Conservation (phyloP, 1,140 invertebrate species). For the Caligus rogercresseyi region DNA sequence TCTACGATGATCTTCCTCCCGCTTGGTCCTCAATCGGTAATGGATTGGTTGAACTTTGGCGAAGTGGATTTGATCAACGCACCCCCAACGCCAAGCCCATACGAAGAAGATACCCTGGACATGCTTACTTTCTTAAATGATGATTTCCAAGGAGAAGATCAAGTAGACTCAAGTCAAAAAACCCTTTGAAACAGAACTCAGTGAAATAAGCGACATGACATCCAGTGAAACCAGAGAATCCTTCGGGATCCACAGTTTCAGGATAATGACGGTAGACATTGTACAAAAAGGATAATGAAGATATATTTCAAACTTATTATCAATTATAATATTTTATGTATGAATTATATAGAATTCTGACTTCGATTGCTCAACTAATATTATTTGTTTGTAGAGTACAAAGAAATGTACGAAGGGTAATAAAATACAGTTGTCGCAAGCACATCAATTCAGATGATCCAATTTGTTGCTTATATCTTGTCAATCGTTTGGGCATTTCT, state of each 20-base stretch:
- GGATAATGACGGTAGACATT: neutral
- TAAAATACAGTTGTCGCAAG: too few relatives aligned
- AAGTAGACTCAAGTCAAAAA: neutral
- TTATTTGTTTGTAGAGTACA: too few relatives aligned
- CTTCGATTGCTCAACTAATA: too few relatives aligned
- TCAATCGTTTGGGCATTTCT: too few relatives aligned
- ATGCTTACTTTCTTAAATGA: neutral
- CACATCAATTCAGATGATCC: too few relatives aligned
- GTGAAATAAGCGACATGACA: neutral
- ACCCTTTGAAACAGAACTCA: neutral
- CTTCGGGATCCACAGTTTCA: neutral
- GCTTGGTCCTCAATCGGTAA: neutral
- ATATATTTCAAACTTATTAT: too few relatives aligned
- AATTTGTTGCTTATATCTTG: too few relatives aligned
- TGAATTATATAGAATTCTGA: too few relatives aligned
- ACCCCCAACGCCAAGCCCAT: neutral
- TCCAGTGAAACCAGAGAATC: neutral
- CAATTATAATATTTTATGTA: too few relatives aligned
- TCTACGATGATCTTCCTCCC: too few relatives aligned
- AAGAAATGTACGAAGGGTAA: too few relatives aligned
- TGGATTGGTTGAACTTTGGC: neutral
- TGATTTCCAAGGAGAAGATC: neutral
- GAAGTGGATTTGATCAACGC: neutral
- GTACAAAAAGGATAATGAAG: too few relatives aligned
- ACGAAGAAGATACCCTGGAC: neutral